These are phyloP conservation scores for Oryzaephilus surinamensis DNA, from an alignment of 1,140 invertebrate genomes.

Conservation along the genomic window DNA sequence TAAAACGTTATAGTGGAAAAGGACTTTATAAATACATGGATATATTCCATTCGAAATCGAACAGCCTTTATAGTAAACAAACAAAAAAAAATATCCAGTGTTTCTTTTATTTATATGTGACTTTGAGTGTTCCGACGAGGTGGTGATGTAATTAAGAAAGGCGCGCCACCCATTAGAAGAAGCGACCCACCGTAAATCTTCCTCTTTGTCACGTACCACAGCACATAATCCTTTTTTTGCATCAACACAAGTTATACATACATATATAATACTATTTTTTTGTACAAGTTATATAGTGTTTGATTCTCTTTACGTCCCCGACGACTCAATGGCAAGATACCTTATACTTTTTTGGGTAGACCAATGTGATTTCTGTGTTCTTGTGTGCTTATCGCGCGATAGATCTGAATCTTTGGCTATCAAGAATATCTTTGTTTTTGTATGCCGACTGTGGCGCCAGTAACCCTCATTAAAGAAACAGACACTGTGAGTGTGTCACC, in stretches of 20 bases:
- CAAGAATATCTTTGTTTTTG: slow-evolving; percentile 26
- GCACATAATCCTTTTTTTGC: slow-evolving; percentile 19
- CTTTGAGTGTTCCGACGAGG: slow-evolving; percentile 32
- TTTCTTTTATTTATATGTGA: slow-evolving; percentile 30
- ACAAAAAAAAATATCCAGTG: slow-evolving; percentile 22
- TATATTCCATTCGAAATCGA: slow-evolving; percentile 8
- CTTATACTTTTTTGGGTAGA: slow-evolving; percentile 24
- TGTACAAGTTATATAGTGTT: background rate
- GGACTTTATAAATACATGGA: slow-evolving; percentile 12
- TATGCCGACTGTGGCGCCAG: slow-evolving; percentile 25
- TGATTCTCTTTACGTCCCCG: slow-evolving; percentile 10
- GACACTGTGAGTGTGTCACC: slow-evolving; percentile 14
- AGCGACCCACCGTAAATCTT: slow-evolving; percentile 31
- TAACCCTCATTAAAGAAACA: slow-evolving; percentile 18
- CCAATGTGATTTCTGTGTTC: slow-evolving; percentile 27
- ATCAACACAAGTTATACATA: slow-evolving; percentile 3
- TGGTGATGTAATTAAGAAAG: slow-evolving; percentile 34
- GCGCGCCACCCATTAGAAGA: slow-evolving; percentile 32
- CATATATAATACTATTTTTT: slow-evolving; percentile 1
- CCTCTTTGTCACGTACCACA: slow-evolving; percentile 25
- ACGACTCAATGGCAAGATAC: slow-evolving; percentile 15
- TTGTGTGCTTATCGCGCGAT: slow-evolving; percentile 23
- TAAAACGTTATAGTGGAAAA: slow-evolving; percentile 1
- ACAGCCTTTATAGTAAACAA: too few relatives aligned
- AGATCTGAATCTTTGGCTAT: slow-evolving; percentile 28